These are phyloP conservation scores for Ceryle rudis DNA, from an alignment of 2,797 vertebrate genomes.

Conservation along the genomic window DNA sequence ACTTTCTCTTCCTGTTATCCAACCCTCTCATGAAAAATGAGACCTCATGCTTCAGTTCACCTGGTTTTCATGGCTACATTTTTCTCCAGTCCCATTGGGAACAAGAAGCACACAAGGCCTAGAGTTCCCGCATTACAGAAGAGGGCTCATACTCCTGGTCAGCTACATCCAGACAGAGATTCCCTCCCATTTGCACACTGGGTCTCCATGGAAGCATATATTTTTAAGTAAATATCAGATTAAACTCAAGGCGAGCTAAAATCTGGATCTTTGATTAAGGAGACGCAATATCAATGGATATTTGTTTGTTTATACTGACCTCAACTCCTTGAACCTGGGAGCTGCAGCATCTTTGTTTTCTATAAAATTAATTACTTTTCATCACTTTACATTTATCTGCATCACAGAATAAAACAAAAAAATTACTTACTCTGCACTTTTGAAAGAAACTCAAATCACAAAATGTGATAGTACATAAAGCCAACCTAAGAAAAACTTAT, in stretches of 20 bases:
- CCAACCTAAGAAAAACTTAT: neutral
- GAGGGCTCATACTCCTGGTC: neutral
- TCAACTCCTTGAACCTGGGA: neutral
- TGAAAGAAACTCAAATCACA: neutral
- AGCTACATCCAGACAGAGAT: neutral
- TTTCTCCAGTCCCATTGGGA: neutral
- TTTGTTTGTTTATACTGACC: neutral
- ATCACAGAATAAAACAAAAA: neutral
- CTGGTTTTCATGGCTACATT: neutral
- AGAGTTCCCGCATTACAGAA: neutral
- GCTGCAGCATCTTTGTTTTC: neutral
- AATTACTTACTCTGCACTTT: neutral
- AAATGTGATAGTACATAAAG: neutral
- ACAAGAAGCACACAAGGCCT: neutral
- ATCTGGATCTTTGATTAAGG: neutral
- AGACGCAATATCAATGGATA: neutral
- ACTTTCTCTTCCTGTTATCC: neutral
- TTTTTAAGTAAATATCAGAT: neutral
- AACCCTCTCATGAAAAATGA: neutral
- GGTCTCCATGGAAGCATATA: neutral
- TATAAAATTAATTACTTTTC: neutral
- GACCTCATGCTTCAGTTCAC: neutral
- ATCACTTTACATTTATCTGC: neutral
- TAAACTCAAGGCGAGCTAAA: neutral
- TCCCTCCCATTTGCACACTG: neutral